Evolutionary conservation across 23 tunicate species (phyloP), one percentile per base, ranked within the genome.

Genomic region (Trididemnum nubilum): DNA sequence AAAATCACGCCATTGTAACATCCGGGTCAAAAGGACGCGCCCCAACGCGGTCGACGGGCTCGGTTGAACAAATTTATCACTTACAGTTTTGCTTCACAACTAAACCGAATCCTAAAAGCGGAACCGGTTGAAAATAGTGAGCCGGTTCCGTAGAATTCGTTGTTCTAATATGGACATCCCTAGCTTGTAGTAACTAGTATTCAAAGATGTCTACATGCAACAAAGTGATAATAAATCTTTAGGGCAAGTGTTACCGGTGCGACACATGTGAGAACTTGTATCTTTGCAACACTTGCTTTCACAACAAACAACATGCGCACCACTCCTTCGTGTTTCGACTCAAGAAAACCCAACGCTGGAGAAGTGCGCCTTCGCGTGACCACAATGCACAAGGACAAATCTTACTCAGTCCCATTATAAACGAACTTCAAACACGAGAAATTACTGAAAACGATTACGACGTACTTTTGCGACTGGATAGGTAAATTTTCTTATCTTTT

Each of bases 161-260:
- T n/a, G n/a, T n/a, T n/a, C n/a, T n/a, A n/a, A n/a, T n/a, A n/a
- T n/a, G n/a, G n/a, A n/a, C n/a, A n/a, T n/a, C n/a, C n/a, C n/a
- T n/a, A n/a, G n/a, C n/a, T n/a, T n/a, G n/a, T n/a, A n/a, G n/a
- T n/a, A n/a, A n/a, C n/a, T n/a, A n/a, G n/a, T n/a, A n/a, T n/a
- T n/a, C n/a, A n/a, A n/a, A n/a, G n/a, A n/a, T n/a, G n/a, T n/a
- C n/a, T n/a, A n/a, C n/a, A n/a, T n/a, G n/a, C n/a, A n/a, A n/a
- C n/a, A n/a, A n/a, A n/a, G n/a, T n/a, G n/a, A n/a, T n/a, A n/a
- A n/a, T n/a, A n/a, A n/a, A 15, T 63, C 31, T 72, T 33, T 64
- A 90, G 97, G 97, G 98, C 26, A 93, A 93, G 51, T 93, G 98
- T 51, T 93, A 87, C 87, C 72, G 84, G 52, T 87, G 93, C 83